These are phyloP conservation scores for Desmophyllum pertusum DNA, from an alignment of 92 coral and sea anemone genomes.

Conservation along the genomic window DNA sequence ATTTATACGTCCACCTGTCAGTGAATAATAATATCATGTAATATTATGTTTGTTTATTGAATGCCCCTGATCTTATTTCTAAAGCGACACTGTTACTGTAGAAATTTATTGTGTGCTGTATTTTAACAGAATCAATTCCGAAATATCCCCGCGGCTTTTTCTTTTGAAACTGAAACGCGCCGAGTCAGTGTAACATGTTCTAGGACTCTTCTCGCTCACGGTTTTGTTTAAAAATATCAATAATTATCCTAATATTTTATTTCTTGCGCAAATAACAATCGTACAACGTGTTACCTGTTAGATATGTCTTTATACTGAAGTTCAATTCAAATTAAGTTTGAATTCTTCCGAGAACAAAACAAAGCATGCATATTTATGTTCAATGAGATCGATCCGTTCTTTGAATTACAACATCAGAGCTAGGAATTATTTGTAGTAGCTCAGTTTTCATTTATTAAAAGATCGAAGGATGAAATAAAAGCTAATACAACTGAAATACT, in stretches of 20 bases:
- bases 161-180: too few species aligned
- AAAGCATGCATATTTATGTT: neutral
- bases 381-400: neutral
- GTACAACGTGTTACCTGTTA: constrained; percentile 45
- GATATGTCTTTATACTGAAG: neutral
- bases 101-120: constrained; percentile 10
- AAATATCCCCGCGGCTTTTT: too few species aligned
- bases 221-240: neutral
- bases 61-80: neutral
- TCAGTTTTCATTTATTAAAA: neutral
- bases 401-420: neutral
- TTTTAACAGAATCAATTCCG: neutral
- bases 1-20: neutral
- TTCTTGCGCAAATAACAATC: constrained; percentile 5
- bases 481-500: constrained; percentile 1
- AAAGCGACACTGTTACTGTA: constrained; percentile 2
- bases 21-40: neutral
- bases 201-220: too few species aligned
- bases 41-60: constrained; percentile 32
- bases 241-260: neutral
- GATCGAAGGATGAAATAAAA: neutral
- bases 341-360: constrained; percentile 18
- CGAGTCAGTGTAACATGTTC: neutral
- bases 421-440: neutral
- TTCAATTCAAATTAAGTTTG: constrained; percentile 27